Evolutionary conservation across 2,797 vertebrate genomes (phyloP).

Genomic region (Rhinella marina): DNA sequence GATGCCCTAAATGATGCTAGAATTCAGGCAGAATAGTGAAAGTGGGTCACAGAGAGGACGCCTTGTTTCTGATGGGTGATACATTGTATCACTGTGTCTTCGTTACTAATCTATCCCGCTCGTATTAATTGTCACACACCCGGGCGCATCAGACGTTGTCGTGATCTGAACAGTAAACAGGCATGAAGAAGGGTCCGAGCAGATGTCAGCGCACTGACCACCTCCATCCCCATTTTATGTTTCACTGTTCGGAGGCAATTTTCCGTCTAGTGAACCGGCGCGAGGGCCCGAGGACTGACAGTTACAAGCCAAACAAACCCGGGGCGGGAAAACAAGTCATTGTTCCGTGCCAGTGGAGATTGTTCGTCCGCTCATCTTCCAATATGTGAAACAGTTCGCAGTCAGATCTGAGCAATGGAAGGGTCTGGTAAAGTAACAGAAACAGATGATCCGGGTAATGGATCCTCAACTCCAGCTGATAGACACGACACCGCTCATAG

Average conservation of each 20-base stretch:
- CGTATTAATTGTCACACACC: conserved; percentile 9
- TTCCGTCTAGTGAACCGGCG: conserved; percentile 34
- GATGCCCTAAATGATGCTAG: no score
- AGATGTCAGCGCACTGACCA: not conserved
- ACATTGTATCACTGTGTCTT: not conserved
- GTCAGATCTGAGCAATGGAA: not conserved
- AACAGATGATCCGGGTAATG: not conserved
- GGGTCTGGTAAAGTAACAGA: not conserved
- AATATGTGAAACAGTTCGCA: not conserved
- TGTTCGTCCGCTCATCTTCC: conserved; percentile 8
- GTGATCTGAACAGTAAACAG: not conserved
- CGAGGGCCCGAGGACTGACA: conserved; percentile 6
- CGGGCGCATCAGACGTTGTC: not conserved
- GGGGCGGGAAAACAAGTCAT: conserved; percentile 16
- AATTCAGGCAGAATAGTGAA: no score
- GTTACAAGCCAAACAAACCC: conserved; percentile 27
- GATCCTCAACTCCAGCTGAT: not conserved
- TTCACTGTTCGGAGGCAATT: conserved; percentile 14
- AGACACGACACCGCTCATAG: not conserved
- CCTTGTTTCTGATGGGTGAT: not conserved
- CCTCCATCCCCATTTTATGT: not conserved
- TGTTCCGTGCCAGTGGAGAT: conserved; percentile 40
- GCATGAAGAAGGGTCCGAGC: not conserved
- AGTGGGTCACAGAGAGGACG: no score
- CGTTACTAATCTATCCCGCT: not conserved